These are phyloP conservation scores for Oligia strigilis DNA, from an alignment of 2,888 invertebrate species.

Conservation along the genomic window DNA sequence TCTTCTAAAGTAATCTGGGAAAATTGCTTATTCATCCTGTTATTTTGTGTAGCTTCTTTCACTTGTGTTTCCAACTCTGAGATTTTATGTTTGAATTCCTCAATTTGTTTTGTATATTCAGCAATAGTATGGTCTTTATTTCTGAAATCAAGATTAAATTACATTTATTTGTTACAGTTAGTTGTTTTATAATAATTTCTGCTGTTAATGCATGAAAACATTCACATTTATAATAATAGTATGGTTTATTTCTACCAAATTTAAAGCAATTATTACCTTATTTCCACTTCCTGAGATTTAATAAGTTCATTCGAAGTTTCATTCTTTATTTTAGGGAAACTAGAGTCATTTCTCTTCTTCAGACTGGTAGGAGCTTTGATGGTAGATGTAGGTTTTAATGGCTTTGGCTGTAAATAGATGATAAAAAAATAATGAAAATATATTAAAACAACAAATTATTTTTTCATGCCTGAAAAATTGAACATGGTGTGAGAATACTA, in stretches of 20 bases:
- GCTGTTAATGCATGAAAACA: not conserved
- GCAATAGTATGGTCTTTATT: slow-evolving; percentile 86
- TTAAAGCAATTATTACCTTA: slow-evolving; percentile 75
- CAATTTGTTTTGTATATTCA: slow-evolving; percentile 86
- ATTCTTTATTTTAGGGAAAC: slow-evolving; percentile 58
- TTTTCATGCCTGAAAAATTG: not conserved
- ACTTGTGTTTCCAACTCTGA: slow-evolving; percentile 76
- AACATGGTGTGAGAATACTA: not conserved
- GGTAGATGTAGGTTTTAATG: slow-evolving; percentile 69
- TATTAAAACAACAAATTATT: not conserved
- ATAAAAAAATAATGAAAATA: not conserved
- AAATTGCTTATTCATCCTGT: slow-evolving; percentile 72
- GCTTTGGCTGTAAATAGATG: slow-evolving; percentile 80
- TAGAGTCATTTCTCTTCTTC: slow-evolving; percentile 72
- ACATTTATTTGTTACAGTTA: not conserved
- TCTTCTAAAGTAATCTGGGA: slow-evolving; percentile 60
- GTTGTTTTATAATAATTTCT: not conserved
- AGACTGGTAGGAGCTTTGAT: slow-evolving; percentile 72
- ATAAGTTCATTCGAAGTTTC: slow-evolving; percentile 80
- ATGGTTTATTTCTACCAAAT: not conserved
- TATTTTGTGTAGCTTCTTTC: slow-evolving; percentile 56
- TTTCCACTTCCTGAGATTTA: slow-evolving; percentile 86
- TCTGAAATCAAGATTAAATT: slow-evolving; percentile 70
- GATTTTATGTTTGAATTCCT: slow-evolving; percentile 84
- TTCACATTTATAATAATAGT: not conserved